Conservation (phyloP, 2,113 vertebrate genomes). For the Eidolon helvum region DNA sequence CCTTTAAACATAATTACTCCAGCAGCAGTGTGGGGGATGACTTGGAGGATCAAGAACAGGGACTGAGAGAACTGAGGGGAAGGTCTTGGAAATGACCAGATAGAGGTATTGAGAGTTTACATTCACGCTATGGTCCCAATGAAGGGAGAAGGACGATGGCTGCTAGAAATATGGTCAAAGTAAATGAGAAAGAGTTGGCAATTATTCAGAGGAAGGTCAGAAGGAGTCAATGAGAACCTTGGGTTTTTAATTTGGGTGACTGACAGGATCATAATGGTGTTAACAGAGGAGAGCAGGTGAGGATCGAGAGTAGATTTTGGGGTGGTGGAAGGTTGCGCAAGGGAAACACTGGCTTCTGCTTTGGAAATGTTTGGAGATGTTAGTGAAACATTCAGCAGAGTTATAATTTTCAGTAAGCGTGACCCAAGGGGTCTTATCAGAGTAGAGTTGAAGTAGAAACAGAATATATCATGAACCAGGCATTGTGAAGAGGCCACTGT, state of each 20-base stretch:
- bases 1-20: neutral
- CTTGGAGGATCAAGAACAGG: neutral
- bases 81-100: neutral
- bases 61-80: neutral
- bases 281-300: neutral
- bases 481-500: neutral
- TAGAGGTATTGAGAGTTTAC: too few species aligned
- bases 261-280: neutral
- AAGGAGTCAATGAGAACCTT: neutral
- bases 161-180: neutral
- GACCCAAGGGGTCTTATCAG: neutral
- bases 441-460: neutral
- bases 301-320: neutral
- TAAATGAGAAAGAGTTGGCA: neutral
- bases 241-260: neutral
- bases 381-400: too few species aligned
- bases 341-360: neutral
- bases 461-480: neutral
- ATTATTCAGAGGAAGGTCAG: neutral
- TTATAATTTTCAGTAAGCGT: neutral
- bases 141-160: neutral
- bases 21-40: neutral
- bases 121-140: neutral
- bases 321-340: neutral
- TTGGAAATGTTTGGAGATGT: neutral